Evolutionary conservation across 1,140 invertebrate species (phyloP).

Genomic region (Lucilia cuprina): DNA sequence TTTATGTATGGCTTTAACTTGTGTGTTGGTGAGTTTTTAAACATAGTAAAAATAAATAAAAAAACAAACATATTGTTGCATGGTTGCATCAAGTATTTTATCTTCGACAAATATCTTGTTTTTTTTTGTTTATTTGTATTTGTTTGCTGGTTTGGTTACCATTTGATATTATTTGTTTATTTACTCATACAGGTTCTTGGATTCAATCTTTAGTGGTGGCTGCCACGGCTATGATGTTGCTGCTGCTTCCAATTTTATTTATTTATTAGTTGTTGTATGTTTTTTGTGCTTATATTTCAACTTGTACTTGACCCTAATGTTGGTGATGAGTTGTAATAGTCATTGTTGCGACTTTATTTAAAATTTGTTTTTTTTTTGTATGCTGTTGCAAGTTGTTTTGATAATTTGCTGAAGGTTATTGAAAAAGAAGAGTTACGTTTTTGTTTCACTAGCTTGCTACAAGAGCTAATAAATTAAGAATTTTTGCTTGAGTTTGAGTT

Average conservation of each 20-base stretch:
- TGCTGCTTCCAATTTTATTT: not conserved
- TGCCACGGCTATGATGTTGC: not conserved
- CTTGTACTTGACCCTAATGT: conserved; percentile 33
- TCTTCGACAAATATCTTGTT: not conserved
- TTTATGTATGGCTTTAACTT: not conserved
- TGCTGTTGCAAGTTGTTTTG: not conserved
- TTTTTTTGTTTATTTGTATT: not conserved
- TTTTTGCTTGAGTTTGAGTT: not conserved
- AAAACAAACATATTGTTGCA: not conserved
- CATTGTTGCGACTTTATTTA: not conserved
- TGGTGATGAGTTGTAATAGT: conserved; percentile 22
- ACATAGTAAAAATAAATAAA: not conserved
- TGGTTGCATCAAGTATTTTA: not conserved
- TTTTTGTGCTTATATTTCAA: conserved; percentile 16
- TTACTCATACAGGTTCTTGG: not conserved
- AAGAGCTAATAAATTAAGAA: not conserved
- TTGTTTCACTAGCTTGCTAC: not conserved
- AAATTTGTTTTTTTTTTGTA: not conserved
- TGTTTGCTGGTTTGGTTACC: not conserved
- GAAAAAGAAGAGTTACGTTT: not conserved
- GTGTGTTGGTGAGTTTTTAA: not conserved
- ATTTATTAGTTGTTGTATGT: not conserved
- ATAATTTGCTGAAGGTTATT: conserved; percentile 7
- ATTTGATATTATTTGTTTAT: conserved; percentile 9
- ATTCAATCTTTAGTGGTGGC: not conserved